A percentile compares a stretch with the other conserved stretches of the same genome.
phyloP scores from a whole-genome alignment of 2,888 invertebrate species.

The Tortricodes alternella region DNA sequence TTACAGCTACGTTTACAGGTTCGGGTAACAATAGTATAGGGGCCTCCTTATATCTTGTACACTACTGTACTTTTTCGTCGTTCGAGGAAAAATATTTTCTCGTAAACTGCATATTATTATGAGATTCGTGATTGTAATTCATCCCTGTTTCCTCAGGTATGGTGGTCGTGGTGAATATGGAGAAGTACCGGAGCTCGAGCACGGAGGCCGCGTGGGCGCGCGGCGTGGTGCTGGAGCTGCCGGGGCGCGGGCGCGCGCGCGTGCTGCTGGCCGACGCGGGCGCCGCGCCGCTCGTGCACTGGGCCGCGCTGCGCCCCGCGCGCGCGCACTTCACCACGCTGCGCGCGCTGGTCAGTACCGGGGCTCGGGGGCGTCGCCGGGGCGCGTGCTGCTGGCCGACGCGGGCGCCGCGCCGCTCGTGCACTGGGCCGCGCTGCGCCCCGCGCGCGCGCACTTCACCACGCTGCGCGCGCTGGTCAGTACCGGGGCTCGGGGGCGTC shows the following conservation, averaged over 20 bases:
- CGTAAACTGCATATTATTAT: too few species aligned
- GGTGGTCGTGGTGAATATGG: slow-evolving; percentile 58
- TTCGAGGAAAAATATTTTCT: too few species aligned
- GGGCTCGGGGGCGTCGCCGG: slow-evolving; percentile 66
- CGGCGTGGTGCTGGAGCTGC: slow-evolving; percentile 75
- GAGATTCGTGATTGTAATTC: too few species aligned
- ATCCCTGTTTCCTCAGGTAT: slow-evolving; percentile 51
- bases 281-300: slow-evolving; percentile 67
- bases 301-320: slow-evolving; percentile 76
- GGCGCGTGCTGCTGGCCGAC: slow-evolving; percentile 85
- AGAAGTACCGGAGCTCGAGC: slow-evolving; percentile 61
- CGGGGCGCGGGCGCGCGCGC: slow-evolving; percentile 70
- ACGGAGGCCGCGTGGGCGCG: slow-evolving; percentile 82
- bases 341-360: slow-evolving; percentile 83
- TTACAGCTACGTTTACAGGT: too few species aligned
- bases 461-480: slow-evolving; percentile 83
- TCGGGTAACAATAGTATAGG: too few species aligned
- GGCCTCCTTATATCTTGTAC: too few species aligned
- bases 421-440: slow-evolving; percentile 75
- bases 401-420: slow-evolving; percentile 78
- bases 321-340: slow-evolving; percentile 50
- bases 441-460: slow-evolving; percentile 63
- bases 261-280: slow-evolving; percentile 87
- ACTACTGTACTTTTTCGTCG: too few species aligned
- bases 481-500: slow-evolving; percentile 66